Evolutionary conservation across 2,888 invertebrate species (phyloP).

Genomic region (Bruchidius siliquastri): DNA sequence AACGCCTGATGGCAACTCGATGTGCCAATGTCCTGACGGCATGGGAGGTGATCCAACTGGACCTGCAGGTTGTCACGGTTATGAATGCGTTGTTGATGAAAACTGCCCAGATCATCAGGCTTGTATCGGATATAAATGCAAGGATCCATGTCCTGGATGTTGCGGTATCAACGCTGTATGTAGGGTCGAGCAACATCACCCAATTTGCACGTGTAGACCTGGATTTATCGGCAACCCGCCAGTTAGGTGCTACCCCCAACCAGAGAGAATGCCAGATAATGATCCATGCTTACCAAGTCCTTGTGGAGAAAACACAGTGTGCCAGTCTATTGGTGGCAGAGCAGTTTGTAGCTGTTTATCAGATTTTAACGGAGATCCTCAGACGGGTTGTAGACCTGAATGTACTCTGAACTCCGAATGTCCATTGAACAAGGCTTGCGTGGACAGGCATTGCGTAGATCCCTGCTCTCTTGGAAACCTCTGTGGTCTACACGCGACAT

Average conservation of each 20-base stretch:
- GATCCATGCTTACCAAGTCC: conserved; percentile 71
- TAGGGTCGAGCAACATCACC: conserved; percentile 72
- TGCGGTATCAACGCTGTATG: conserved; percentile 74
- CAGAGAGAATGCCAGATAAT: conserved; percentile 51
- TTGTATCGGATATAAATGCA: conserved; percentile 75
- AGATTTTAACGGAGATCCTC: conserved; percentile 75
- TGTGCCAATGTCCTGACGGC: conserved; percentile 71
- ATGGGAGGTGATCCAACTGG: conserved; percentile 74
- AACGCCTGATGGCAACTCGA: conserved; percentile 62
- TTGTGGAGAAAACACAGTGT: conserved; percentile 76
- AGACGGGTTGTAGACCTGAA: conserved; percentile 70
- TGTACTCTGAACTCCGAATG: conserved; percentile 82
- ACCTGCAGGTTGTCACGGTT: conserved; percentile 66
- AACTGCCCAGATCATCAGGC: conserved; percentile 70
- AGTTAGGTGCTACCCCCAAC: conserved; percentile 62
- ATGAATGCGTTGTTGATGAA: conserved; percentile 74
- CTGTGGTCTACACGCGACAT: conserved; percentile 78
- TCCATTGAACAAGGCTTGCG: conserved; percentile 66
- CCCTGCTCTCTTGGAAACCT: conserved; percentile 63
- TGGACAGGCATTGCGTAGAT: conserved; percentile 69
- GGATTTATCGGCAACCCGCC: conserved; percentile 75
- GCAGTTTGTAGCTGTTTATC: conserved; percentile 75
- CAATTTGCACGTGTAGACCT: conserved; percentile 69
- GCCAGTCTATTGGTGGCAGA: conserved; percentile 63
- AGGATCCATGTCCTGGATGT: conserved; percentile 76